Evolutionary conservation across 2,797 vertebrate species (phyloP).

Genomic region (Phrynocephalus forsythii): DNA sequence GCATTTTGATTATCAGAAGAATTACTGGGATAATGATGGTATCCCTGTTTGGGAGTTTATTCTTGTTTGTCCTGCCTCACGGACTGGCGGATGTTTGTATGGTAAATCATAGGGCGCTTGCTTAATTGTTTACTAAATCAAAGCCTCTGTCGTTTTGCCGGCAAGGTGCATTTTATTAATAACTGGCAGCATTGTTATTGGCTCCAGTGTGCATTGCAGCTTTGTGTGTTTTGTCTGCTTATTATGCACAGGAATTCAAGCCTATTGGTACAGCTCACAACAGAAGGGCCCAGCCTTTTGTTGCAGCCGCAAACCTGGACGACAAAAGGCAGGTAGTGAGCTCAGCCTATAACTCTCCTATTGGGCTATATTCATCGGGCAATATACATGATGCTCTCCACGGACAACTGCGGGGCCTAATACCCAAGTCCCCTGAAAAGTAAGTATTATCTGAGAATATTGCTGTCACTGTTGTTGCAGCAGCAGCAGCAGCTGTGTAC

Average conservation of each 20-base stretch:
- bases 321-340: slow-evolving; percentile 98
- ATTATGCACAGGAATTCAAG: slow-evolving; percentile 87
- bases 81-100: slow-evolving; percentile 32
- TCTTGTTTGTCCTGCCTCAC: background rate
- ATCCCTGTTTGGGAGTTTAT: background rate
- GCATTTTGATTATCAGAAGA: no score
- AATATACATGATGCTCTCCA: slow-evolving; percentile 97
- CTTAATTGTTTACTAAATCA: slow-evolving; percentile 48
- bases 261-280: slow-evolving; percentile 93
- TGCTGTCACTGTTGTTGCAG: slow-evolving; percentile 17
- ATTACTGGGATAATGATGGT: background rate
- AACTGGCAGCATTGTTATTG: slow-evolving; percentile 56
- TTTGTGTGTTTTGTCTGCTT: slow-evolving; percentile 82
- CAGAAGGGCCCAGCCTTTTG: slow-evolving; percentile 92
- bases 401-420: slow-evolving; percentile 92
- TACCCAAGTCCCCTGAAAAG: slow-evolving; percentile 85
- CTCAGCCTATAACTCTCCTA: slow-evolving; percentile 96
- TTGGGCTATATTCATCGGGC: slow-evolving; percentile 96
- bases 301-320: slow-evolving; percentile 94
- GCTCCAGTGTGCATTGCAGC: slow-evolving; percentile 79
- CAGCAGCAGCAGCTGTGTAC: background rate
- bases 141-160: slow-evolving; percentile 34
- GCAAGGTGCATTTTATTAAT: slow-evolving; percentile 68
- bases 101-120: slow-evolving; percentile 53
- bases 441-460: slow-evolving; percentile 76